Base-by-base conservation (phyloP, 2,797 vertebrate species). In the Gymnoscopelus microlampas region DNA sequence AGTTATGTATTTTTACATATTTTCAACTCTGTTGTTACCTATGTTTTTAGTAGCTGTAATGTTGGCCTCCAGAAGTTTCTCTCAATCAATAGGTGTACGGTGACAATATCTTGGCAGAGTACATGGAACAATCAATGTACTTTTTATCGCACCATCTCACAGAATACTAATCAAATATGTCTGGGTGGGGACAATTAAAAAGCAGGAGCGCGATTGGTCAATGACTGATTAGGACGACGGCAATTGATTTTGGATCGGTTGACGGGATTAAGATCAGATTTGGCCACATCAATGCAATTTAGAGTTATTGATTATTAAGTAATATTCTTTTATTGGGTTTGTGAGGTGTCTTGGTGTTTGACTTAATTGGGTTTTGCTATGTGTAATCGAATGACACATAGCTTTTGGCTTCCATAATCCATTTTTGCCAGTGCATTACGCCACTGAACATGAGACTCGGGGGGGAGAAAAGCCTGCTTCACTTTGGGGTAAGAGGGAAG, bases 291-390 rank as follows among this genome's bases (percentile, higher is more conserved):
- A 69, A 56, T 74, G 71, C 39, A 65, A 70, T 80, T 84, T 70
- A 47, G 70, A 83, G 75, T 55, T 78, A 78, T 80, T 74, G 70
- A 87, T 84, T 85, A 87, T 86, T 66, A 85, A 89, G 79, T 83
- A 66, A 87, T 88, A 87, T 74, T 35, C 74, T 72, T 50, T 71
- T 70, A 88, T 80, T 83, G 63, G 71, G 66, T 68, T 69, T 44
- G 24, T 24, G 63, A 61, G 61, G 64, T 23, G 49, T 8, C 65
- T 77, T 61, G 44, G 76, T 74, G 78, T 76, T 76, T n/a, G 3
- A 58, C 63, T 66, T 88, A 86, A 89, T 87, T 66, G 49, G 53
- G 60, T 0, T 5, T 70, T 58, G 66, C 68, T 78, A 66, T 76
- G 49, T 55, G 61, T 85, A 82, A 90, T 90, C 75, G 26, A 89